Evolutionary conservation across 2,888 invertebrate genomes (phyloP).

Genomic region (Conomelus anceps): DNA sequence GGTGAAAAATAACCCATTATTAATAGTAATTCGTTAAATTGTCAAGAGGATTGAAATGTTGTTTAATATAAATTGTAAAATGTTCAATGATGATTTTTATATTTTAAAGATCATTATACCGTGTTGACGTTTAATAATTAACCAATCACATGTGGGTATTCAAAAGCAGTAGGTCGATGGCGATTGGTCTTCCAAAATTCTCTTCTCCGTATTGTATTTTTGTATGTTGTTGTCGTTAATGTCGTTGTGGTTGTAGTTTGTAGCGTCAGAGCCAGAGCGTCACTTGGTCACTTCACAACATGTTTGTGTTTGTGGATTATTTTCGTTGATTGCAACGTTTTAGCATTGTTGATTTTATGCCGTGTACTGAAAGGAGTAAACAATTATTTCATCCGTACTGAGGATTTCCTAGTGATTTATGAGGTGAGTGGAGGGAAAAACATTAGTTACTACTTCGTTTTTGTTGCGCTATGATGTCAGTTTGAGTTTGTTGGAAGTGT

Average conservation of each 20-base stretch:
- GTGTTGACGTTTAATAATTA: not conserved
- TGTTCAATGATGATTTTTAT: no score
- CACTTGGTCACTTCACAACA: not conserved
- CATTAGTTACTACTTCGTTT: no score
- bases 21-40: no score
- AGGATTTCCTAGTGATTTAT: not conserved
- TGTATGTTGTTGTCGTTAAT: not conserved
- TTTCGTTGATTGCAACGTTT: not conserved
- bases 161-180: not conserved
- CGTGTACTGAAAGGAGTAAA: not conserved
- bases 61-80: no score
- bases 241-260: not conserved
- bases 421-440: not conserved
- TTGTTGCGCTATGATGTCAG: no score
- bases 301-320: not conserved
- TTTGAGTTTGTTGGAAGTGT: not conserved
- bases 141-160: not conserved
- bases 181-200: no score
- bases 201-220: no score
- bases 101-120: no score
- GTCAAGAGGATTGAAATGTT: no score
- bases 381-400: not conserved
- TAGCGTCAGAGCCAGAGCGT: not conserved
- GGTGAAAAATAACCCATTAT: no score
- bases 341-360: not conserved